Evolutionary conservation across 2,888 invertebrate genomes (phyloP).

Genomic region (Eustalomyia histrio): DNA sequence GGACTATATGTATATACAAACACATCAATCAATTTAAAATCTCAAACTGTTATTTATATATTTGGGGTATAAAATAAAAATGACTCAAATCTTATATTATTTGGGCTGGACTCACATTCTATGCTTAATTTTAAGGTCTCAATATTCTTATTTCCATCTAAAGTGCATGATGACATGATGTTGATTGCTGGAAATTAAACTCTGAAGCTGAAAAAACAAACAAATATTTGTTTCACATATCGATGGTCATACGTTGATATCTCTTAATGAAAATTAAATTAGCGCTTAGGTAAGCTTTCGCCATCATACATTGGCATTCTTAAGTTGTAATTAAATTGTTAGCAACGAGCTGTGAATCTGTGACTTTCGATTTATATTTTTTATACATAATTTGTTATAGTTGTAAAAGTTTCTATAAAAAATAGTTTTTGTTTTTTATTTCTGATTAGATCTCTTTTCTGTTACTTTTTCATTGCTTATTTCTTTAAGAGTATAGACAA

Average conservation of each 20-base stretch:
- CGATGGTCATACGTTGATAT: too few species aligned
- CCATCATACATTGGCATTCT: too few species aligned
- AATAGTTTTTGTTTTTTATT: too few species aligned
- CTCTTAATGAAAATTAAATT: too few species aligned
- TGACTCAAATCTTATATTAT: not conserved
- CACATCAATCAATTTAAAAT: not conserved
- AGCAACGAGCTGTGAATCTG: too few species aligned
- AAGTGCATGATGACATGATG: not conserved
- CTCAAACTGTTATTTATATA: not conserved
- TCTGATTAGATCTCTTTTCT: too few species aligned
- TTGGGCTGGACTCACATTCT: slow-evolving; percentile 12
- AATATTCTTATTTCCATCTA: slow-evolving; percentile 34
- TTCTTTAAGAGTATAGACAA: not conserved
- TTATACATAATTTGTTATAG: too few species aligned
- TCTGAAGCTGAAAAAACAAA: not conserved
- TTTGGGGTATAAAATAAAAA: not conserved
- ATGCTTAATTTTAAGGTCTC: slow-evolving; percentile 34
- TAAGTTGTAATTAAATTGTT: too few species aligned
- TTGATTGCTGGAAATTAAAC: not conserved
- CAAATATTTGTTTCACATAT: not conserved
- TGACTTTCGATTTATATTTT: too few species aligned
- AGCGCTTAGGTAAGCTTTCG: too few species aligned
- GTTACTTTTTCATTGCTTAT: not conserved
- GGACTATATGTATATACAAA: not conserved
- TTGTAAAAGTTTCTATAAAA: too few species aligned